Evolutionary conservation across 2,113 vertebrate species (phyloP).

Genomic region (Taurulus bubalis): DNA sequence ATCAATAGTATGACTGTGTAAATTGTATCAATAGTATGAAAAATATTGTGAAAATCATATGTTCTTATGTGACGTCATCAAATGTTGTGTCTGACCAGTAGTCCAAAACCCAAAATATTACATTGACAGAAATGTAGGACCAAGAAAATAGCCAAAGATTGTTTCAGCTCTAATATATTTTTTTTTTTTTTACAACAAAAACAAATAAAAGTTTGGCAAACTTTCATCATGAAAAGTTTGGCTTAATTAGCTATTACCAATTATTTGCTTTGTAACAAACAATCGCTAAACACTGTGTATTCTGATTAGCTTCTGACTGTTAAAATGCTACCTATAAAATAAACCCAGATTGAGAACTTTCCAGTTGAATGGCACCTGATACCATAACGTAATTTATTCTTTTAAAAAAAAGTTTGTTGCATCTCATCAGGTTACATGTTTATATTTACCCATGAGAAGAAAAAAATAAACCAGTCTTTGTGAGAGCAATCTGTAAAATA

Average conservation of each 20-base stretch:
- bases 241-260: too few species aligned
- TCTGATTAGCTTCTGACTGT: background rate
- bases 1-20: background rate
- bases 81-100: too few species aligned
- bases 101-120: background rate
- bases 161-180: background rate
- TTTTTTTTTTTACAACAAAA: too few species aligned
- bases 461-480: too few species aligned
- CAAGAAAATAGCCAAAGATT: background rate
- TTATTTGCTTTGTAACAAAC: too few species aligned
- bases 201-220: too few species aligned
- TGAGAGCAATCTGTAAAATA: too few species aligned
- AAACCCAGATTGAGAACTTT: background rate
- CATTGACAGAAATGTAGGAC: background rate
- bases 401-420: background rate
- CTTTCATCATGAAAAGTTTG: too few species aligned
- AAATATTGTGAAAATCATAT: background rate
- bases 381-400: background rate
- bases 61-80: background rate
- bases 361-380: background rate
- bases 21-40: background rate
- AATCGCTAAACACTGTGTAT: background rate
- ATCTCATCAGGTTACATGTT: background rate
- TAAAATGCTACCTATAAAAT: background rate
- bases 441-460: too few species aligned